Evolutionary conservation across 2,888 invertebrate species (phyloP).

Genomic region (Magallana nippona): DNA sequence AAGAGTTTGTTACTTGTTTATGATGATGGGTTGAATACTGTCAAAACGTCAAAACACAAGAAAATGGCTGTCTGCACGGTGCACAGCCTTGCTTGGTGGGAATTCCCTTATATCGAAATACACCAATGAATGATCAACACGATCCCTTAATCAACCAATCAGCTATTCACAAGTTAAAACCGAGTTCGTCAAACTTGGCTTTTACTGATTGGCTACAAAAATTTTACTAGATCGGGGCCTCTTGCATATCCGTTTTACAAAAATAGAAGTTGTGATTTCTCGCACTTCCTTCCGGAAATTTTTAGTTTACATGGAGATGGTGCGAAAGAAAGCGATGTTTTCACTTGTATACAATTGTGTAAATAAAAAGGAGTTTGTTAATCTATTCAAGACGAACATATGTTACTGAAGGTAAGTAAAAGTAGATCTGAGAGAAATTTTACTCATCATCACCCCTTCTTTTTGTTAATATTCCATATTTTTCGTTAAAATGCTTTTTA

Average conservation of each 20-base stretch:
- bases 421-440: not conserved
- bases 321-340: constrained; percentile 35
- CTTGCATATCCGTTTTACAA: constrained; percentile 34
- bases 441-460: not conserved
- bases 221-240: constrained; percentile 34
- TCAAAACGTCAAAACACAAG: constrained; percentile 37
- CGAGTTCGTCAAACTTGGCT: constrained; percentile 69
- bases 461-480: not conserved
- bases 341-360: not conserved
- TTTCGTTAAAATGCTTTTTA: not conserved
- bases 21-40: not conserved
- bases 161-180: constrained; percentile 70
- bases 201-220: constrained; percentile 66
- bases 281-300: constrained; percentile 47
- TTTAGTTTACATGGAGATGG: constrained; percentile 48
- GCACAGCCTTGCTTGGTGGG: constrained; percentile 53
- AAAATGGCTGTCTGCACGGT: constrained; percentile 41
- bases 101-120: constrained; percentile 62
- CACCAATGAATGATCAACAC: constrained; percentile 72
- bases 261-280: constrained; percentile 5
- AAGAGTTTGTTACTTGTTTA: not conserved
- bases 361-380: not conserved
- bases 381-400: not conserved
- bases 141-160: constrained; percentile 68
- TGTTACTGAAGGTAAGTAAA: not conserved